Conservation (phyloP, 2,888 invertebrate genomes). For the Teleiodes luculella region DNA sequence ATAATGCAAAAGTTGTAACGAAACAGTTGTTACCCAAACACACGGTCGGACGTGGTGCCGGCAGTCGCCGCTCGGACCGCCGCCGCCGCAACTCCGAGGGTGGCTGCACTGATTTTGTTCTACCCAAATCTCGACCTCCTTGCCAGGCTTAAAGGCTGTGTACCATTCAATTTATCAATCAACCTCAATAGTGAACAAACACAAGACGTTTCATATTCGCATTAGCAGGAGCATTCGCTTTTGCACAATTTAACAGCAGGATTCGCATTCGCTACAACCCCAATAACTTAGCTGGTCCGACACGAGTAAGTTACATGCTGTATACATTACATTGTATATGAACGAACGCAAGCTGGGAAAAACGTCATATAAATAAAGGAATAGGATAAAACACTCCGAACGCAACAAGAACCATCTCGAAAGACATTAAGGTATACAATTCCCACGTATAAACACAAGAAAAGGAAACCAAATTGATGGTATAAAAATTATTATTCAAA, state of each 20-base stretch:
- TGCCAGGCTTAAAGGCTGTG: constrained; percentile 19
- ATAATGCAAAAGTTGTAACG: constrained; percentile 19
- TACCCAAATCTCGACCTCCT: constrained; percentile 20
- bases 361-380: constrained; percentile 1
- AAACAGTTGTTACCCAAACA: constrained; percentile 18
- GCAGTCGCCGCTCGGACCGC: constrained; percentile 4
- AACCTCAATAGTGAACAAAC: constrained; percentile 13
- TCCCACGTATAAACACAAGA: constrained; percentile 68
- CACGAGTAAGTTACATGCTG: constrained; percentile 19
- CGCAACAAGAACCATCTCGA: constrained; percentile 43
- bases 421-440: constrained; percentile 66
- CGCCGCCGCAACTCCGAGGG: constrained; percentile 8
- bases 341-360: constrained; percentile 1
- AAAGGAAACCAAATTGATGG: constrained; percentile 74
- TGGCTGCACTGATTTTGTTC: constrained; percentile 13
- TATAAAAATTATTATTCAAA: constrained; percentile 76
- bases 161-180: constrained; percentile 21
- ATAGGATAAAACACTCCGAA: constrained; percentile 36
- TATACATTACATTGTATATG: constrained; percentile 10
- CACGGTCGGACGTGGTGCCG: constrained; percentile 14
- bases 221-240: constrained; percentile 18
- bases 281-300: constrained; percentile 17
- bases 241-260: constrained; percentile 12
- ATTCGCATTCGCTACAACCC: constrained; percentile 21
- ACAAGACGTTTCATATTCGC: constrained; percentile 8